Conservation (phyloP, 53 echinoderm and acorn worm species). For the Stichopus horrens region DNA sequence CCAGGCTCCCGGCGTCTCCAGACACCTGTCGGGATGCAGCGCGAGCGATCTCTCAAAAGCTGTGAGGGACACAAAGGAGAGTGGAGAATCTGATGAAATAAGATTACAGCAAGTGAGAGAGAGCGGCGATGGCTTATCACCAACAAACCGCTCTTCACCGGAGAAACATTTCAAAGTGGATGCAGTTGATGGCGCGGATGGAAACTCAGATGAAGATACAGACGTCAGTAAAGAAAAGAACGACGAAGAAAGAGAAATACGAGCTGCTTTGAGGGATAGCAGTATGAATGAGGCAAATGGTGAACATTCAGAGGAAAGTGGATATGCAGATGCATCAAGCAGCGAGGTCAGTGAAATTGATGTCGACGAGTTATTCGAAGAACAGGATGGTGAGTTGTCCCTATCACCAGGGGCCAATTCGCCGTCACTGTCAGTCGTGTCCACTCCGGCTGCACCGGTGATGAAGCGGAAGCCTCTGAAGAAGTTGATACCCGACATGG, state of each 20-base stretch:
- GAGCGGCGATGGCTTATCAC: slow-evolving; percentile 42
- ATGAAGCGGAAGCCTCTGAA: slow-evolving; percentile 12
- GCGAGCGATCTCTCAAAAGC: slow-evolving; percentile 17
- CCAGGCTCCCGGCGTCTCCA: background rate
- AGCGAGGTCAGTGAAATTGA: slow-evolving; percentile 40
- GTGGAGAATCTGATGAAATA: background rate
- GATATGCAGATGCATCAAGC: slow-evolving; percentile 28
- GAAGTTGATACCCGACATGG: slow-evolving; percentile 32
- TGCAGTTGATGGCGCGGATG: background rate
- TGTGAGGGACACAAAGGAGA: slow-evolving; percentile 1
- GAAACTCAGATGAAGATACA: background rate
- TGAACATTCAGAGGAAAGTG: slow-evolving; percentile 36
- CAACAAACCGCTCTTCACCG: background rate
- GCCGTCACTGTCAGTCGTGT: background rate
- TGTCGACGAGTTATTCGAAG: slow-evolving; percentile 6
- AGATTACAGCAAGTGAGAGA: slow-evolving; percentile 20
- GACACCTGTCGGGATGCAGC: slow-evolving; percentile 20
- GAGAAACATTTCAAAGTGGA: background rate
- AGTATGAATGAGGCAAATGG: background rate
- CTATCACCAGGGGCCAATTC: background rate
- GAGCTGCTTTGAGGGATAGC: background rate
- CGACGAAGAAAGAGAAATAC: background rate
- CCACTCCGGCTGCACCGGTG: background rate
- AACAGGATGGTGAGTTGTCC: background rate
- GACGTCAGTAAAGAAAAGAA: background rate